These are phyloP conservation scores for Araneus ventricosus DNA, from an alignment of 1,140 invertebrate genomes.

Conservation along the genomic window DNA sequence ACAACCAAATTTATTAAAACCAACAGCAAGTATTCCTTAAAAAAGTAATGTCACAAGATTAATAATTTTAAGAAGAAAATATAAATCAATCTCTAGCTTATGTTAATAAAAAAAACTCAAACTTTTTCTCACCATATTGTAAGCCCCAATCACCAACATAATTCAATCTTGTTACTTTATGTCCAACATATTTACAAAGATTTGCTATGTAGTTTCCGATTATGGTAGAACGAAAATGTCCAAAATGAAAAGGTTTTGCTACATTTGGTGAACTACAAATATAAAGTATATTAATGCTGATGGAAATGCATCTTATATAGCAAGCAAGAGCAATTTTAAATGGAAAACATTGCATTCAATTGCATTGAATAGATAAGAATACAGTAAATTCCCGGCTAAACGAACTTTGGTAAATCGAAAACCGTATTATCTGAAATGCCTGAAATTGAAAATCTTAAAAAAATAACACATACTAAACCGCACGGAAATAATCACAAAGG, in stretches of 20 bases:
- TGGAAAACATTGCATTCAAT: no score
- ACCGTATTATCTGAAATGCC: no score
- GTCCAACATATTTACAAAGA: conserved; percentile 87
- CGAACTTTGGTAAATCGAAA: no score
- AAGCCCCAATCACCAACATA: conserved; percentile 99
- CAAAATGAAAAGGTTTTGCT: conserved; percentile 98
- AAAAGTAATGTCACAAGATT: neutral
- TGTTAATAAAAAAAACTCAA: neutral
- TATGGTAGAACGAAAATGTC: conserved; percentile 96
- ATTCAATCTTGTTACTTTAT: conserved; percentile 91
- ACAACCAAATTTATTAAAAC: conserved; percentile 80
- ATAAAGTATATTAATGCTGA: neutral
- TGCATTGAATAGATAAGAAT: no score
- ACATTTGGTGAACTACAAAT: conserved; percentile 95
- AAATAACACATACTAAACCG: no score
- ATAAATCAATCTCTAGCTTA: no score
- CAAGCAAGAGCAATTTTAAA: no score
- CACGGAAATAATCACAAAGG: no score
- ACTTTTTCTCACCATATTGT: conserved; percentile 87
- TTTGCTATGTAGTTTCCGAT: conserved; percentile 96
- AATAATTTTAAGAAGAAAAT: no score
- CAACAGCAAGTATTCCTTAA: conserved; percentile 80
- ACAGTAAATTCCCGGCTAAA: no score
- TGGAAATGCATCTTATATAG: no score
- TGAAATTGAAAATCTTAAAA: no score